A percentile compares a stretch with the other conserved stretches of the same genome.
Conservation (phyloP, 2,797 vertebrate genomes). For the Ctenopoma multispine region DNA sequence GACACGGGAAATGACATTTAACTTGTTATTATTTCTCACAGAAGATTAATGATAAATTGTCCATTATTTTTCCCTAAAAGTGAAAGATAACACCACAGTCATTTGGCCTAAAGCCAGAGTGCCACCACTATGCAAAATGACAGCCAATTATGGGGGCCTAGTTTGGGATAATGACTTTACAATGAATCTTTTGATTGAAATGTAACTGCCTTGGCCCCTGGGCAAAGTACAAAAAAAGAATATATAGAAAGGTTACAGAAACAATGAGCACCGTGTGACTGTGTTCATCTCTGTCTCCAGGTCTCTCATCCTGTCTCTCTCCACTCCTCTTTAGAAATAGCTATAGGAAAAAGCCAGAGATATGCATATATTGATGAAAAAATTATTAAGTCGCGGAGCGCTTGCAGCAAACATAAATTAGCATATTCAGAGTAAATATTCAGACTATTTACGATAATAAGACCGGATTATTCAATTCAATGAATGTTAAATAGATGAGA, state of each 20-base stretch:
- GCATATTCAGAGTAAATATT: conserved; percentile 99
- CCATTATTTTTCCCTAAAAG: conserved; percentile 90
- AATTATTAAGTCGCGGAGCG: conserved; percentile 87
- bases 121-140: conserved; percentile 92
- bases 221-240: conserved; percentile 75
- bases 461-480: conserved; percentile 99
- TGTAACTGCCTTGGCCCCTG: conserved; percentile 87
- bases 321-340: conserved; percentile 72
- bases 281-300: conserved; percentile 63
- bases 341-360: conserved; percentile 75
- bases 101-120: conserved; percentile 89
- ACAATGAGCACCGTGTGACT: conserved; percentile 85
- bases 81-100: conserved; percentile 89
- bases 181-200: conserved; percentile 92
- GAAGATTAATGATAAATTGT: conserved; percentile 94
- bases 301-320: conserved; percentile 44
- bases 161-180: conserved; percentile 91
- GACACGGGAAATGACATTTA: conserved; percentile 86
- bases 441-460: conserved; percentile 99
- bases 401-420: conserved; percentile 99
- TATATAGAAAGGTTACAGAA: conserved; percentile 84
- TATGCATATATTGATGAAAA: conserved; percentile 85
- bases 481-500: conserved; percentile 99
- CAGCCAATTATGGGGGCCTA: conserved; percentile 87
- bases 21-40: conserved; percentile 87